phyloP scores from a whole-genome alignment of 1,140 invertebrate species.

The Drosophila quadrilineata region DNA sequence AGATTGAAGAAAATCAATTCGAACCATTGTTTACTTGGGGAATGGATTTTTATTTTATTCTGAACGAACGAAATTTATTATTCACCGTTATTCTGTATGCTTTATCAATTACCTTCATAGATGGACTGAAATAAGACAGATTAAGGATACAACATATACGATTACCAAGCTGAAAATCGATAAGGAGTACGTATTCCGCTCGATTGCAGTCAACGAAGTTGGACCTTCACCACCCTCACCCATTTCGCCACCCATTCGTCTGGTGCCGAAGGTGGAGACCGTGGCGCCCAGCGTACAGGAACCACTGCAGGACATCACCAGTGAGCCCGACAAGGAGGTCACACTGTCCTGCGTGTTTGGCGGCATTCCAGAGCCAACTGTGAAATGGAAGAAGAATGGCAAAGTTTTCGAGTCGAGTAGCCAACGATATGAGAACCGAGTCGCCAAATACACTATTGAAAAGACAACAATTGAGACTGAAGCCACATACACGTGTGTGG shows the following conservation, averaged over 20 bases:
- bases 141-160: constrained; percentile 85
- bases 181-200: constrained; percentile 88
- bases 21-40: no score
- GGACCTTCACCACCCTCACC: constrained; percentile 85
- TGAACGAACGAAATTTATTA: no score
- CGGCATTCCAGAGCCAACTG: constrained; percentile 91
- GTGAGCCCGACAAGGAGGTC: constrained; percentile 84
- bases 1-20: no score
- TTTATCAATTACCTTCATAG: constrained; percentile 70
- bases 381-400: constrained; percentile 89
- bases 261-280: constrained; percentile 82
- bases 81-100: no score
- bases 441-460: constrained; percentile 87
- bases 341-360: constrained; percentile 89
- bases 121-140: constrained; percentile 86
- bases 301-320: constrained; percentile 84
- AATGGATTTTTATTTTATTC: no score
- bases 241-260: constrained; percentile 83
- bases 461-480: constrained; percentile 85
- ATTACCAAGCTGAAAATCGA: constrained; percentile 87
- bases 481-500: constrained; percentile 87
- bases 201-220: constrained; percentile 89
- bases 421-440: constrained; percentile 87
- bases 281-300: constrained; percentile 85
- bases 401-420: constrained; percentile 83